Conservation (phyloP, 2,113 vertebrate species). For the Callipepla squamata region DNA sequence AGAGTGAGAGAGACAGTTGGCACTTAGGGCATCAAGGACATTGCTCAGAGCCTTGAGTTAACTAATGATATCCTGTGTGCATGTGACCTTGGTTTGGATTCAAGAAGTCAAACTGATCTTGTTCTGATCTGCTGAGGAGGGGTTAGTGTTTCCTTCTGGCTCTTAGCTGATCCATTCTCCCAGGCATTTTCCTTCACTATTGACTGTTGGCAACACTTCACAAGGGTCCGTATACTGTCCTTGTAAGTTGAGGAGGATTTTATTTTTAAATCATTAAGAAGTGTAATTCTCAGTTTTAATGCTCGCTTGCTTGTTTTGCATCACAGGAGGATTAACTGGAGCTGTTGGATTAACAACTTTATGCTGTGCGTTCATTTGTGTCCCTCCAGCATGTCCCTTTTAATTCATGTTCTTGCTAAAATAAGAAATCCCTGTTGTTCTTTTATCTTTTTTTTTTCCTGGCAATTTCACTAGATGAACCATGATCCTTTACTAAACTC, state of each 20-base stretch:
- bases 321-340: not conserved
- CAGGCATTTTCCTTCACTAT: not conserved
- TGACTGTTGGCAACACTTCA: not conserved
- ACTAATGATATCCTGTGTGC: rapidly evolving
- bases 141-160: not conserved
- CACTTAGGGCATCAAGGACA: not conserved
- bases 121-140: not conserved
- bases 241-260: not conserved
- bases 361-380: not conserved
- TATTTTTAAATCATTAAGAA: not conserved
- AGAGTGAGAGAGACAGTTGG: rapidly evolving
- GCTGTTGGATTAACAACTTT: conserved; percentile 11
- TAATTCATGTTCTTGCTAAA: not conserved
- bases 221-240: not conserved
- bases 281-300: not conserved
- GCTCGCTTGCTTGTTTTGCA: not conserved
- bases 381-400: not conserved
- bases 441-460: not conserved
- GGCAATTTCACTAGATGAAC: not conserved
- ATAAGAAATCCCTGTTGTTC: not conserved
- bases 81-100: rapidly evolving
- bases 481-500: not conserved
- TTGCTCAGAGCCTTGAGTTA: not conserved
- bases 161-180: not conserved
- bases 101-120: not conserved